A percentile compares a stretch with the other conserved stretches of the same genome.
These are phyloP conservation scores for Sepioteuthis lessoniana DNA, from an alignment of 2,888 invertebrate species.

Conservation along the genomic window DNA sequence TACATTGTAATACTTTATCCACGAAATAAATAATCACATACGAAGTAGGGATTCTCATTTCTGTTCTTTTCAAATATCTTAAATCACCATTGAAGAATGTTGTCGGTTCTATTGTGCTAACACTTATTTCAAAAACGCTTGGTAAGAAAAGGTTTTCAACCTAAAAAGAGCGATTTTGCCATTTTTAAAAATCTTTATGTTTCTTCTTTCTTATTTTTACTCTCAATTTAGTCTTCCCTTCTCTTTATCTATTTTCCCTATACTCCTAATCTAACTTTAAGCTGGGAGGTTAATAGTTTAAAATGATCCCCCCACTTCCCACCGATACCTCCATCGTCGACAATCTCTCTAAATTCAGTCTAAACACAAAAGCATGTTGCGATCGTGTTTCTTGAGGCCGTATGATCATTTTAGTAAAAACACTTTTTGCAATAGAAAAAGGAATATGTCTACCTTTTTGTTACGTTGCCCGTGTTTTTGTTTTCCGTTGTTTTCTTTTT, in stretches of 20 bases:
- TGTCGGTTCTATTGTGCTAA: not conserved
- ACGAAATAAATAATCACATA: no score
- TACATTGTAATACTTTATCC: no score
- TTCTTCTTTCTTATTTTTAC: not conserved
- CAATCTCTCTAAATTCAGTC: not conserved
- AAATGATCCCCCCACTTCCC: not conserved
- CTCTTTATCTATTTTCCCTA: not conserved
- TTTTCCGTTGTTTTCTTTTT: no score
- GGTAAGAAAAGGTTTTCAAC: not conserved
- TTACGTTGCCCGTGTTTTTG: not conserved
- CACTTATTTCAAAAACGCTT: not conserved
- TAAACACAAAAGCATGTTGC: constrained; percentile 17
- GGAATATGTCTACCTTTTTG: not conserved
- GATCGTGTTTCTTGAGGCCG: not conserved
- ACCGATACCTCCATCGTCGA: not conserved
- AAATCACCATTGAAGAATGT: not conserved
- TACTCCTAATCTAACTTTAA: constrained; percentile 33
- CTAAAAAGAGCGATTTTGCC: not conserved
- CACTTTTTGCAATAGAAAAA: not conserved
- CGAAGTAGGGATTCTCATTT: no score
- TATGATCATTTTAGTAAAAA: not conserved
- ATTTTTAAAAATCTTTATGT: not conserved
- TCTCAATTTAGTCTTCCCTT: not conserved
- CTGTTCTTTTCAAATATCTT: not conserved
- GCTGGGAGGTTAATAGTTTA: not conserved